phyloP scores from a whole-genome alignment of 2,113 vertebrate species.

The Machaerirhynchus nigripectus region DNA sequence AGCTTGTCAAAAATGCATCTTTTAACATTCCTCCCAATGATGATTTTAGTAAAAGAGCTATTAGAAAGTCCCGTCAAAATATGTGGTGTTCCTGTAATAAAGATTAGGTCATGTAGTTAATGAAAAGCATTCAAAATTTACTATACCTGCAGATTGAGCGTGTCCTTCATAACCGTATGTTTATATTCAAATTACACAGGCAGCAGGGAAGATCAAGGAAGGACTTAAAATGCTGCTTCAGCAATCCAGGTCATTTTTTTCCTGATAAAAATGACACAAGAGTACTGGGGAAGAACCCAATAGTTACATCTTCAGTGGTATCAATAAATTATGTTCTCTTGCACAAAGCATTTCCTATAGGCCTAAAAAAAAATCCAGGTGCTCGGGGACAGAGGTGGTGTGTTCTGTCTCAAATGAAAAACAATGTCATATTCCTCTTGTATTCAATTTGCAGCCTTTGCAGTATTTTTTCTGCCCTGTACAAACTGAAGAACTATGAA shows the following conservation, averaged over 20 bases:
- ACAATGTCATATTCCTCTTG: background rate
- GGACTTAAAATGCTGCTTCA: background rate
- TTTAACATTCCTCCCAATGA: background rate
- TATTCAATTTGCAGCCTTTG: background rate
- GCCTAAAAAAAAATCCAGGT: background rate
- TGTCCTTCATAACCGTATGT: background rate
- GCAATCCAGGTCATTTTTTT: background rate
- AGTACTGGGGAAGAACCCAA: background rate
- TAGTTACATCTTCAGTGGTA: background rate
- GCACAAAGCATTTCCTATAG: background rate
- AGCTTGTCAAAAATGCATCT: background rate
- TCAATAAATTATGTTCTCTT: background rate
- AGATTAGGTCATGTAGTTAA: background rate
- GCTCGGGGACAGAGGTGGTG: background rate
- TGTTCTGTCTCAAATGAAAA: background rate
- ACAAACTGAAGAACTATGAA: background rate
- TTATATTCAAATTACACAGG: background rate
- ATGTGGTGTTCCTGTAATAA: background rate
- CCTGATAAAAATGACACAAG: background rate
- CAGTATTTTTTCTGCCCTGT: background rate
- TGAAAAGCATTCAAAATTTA: background rate
- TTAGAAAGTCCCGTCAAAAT: background rate
- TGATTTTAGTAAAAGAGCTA: background rate
- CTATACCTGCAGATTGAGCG: background rate
- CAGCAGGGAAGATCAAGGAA: background rate